Evolutionary conservation across 2,797 vertebrate species (phyloP).

Genomic region (Crenuchus spilurus): DNA sequence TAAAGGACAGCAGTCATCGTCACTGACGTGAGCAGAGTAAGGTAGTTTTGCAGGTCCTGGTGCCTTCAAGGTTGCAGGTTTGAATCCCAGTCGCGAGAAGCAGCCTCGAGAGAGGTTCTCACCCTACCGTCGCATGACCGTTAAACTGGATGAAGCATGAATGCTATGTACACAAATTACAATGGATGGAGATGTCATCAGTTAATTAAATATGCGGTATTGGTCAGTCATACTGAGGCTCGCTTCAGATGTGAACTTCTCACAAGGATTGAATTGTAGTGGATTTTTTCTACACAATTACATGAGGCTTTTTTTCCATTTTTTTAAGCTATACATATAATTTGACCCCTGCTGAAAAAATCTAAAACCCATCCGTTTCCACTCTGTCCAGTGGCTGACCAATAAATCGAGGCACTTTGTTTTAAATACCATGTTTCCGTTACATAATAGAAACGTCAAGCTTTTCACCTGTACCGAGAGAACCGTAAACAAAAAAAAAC

Average conservation of each 20-base stretch:
- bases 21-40: constrained; percentile 54
- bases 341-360: constrained; percentile 55
- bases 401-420: constrained; percentile 61
- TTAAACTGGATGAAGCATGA: constrained; percentile 53
- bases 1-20: constrained; percentile 58
- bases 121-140: constrained; percentile 53
- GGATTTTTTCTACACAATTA: constrained; percentile 53
- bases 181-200: constrained; percentile 56
- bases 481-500: constrained; percentile 83
- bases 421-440: constrained; percentile 73
- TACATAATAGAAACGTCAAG: constrained; percentile 82
- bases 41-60: constrained; percentile 59
- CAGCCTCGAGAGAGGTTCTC: constrained; percentile 51
- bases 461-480: constrained; percentile 82
- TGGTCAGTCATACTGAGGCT: constrained; percentile 55
- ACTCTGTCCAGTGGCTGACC: constrained; percentile 57
- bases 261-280: constrained; percentile 47
- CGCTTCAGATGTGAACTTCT: constrained; percentile 52
- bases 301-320: constrained; percentile 47
- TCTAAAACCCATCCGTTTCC: constrained; percentile 35
- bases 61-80: constrained; percentile 51
- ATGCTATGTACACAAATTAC: constrained; percentile 62
- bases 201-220: constrained; percentile 53
- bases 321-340: constrained; percentile 53
- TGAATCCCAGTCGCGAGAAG: constrained; percentile 54